Evolutionary conservation across 2,888 invertebrate species (phyloP), one percentile per base, ranked within the genome.

Genomic region (Malthinus seriepunctatus): DNA sequence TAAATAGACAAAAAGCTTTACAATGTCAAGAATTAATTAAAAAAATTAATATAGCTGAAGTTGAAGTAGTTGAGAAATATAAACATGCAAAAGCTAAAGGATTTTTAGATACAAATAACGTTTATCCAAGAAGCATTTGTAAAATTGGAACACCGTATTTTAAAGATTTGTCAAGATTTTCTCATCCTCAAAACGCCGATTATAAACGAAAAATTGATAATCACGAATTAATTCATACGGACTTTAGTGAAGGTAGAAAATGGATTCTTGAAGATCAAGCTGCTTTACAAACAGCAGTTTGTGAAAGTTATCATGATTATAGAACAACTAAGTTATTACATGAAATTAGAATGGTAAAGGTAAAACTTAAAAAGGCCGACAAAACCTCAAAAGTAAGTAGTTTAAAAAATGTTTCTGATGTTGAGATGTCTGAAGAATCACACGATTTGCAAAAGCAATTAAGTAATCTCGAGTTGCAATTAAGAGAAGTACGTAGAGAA

Each of bases 71-170:
- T 3, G 32, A 14, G 8, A 32, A 12, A 11, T 12, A 3, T 10
- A 38, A 31, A 10, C 12, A 38, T 7, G 14, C 32, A 31, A 51
- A 32, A 7, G 38, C 9, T 11, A 15, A 31, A 8, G 3, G n/a
- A 2, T 5, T 7, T 31, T 9, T 11, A 3, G 10, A 46, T 4
- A n/a, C 9, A 23, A 38, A n/a, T 14, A 8, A 14, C 1, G 10
- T 8, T n/a, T 33, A n/a, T 14, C 12, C 48, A 60, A 42, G 32
- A 56, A 10, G 14, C 10, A 42, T 15, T 42, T 68, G 68, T 67
- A 67, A 66, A 51, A 59, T 73, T 38, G 82, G 86, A 32, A 80
- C 83, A 67, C 84, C 89, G 1, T 91, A 87, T 70, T 91, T 91
- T 65, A 89, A 88, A 69, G 87, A 88, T 66, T 77, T 72, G 14